These are phyloP conservation scores for Drosophila ercepeae DNA, from an alignment of 1,140 invertebrate genomes.

Conservation along the genomic window DNA sequence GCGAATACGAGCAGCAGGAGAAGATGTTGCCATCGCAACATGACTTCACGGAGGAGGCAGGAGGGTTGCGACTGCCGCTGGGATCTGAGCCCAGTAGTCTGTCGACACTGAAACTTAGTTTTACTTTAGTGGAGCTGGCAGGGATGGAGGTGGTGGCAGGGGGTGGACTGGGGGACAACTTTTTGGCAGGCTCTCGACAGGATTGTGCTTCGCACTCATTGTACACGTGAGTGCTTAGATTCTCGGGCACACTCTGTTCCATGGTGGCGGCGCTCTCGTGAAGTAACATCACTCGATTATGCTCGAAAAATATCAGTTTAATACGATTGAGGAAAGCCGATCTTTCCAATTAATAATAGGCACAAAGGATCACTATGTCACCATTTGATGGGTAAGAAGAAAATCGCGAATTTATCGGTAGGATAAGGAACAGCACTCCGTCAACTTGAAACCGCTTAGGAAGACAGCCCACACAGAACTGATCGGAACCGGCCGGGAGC, in stretches of 20 bases:
- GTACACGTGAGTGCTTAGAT: slow-evolving; percentile 67
- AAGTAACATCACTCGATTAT: slow-evolving; percentile 60
- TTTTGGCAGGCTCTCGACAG: slow-evolving; percentile 40
- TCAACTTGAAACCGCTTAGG: slow-evolving; percentile 50
- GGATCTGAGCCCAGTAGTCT: slow-evolving; percentile 63
- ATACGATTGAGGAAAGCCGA: slow-evolving; percentile 1
- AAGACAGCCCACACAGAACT: slow-evolving; percentile 81
- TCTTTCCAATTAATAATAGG: not conserved
- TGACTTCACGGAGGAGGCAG: slow-evolving; percentile 11
- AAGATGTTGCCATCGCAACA: slow-evolving; percentile 58
- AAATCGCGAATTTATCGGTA: not conserved
- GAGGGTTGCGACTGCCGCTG: not conserved
- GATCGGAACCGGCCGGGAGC: slow-evolving; percentile 52
- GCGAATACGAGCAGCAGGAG: slow-evolving; percentile 59
- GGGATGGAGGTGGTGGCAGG: not conserved
- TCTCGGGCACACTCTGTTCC: slow-evolving; percentile 74
- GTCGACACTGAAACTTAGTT: slow-evolving; percentile 81
- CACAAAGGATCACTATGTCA: not conserved
- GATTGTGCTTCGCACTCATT: slow-evolving; percentile 57
- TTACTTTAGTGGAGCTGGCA: slow-evolving; percentile 66
- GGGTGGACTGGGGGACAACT: slow-evolving; percentile 5
- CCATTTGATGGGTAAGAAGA: slow-evolving; percentile 4
- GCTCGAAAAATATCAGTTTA: slow-evolving; percentile 6
- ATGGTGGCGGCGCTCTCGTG: slow-evolving; percentile 58
- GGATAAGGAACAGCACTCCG: slow-evolving; percentile 15